Percentiles rank a stretch among this genome's conserved stretches.
Evolutionary conservation across 2,888 invertebrate species (phyloP).

Genomic region (Calephelis perditalis): DNA sequence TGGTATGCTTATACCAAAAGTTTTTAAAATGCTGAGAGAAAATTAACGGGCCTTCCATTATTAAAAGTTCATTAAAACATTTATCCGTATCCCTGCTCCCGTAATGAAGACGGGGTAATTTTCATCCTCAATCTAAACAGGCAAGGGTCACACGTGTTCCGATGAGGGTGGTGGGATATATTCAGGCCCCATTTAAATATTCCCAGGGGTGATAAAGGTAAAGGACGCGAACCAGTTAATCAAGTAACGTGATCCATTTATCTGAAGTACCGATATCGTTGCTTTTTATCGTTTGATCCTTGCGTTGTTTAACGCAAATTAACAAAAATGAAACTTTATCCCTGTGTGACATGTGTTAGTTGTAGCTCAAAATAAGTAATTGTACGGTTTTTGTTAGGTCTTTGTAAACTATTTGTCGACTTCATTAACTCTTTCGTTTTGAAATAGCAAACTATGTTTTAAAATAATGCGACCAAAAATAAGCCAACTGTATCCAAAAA

Average conservation of each 20-base stretch:
- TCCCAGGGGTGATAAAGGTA: slow-evolving; percentile 73
- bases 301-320: slow-evolving; percentile 23
- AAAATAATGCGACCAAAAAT: too few relatives aligned
- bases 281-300: slow-evolving; percentile 68
- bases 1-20: too few relatives aligned
- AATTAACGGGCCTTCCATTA: too few relatives aligned
- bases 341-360: too few relatives aligned
- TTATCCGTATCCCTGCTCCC: slow-evolving; percentile 26
- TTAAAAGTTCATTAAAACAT: slow-evolving; percentile 13
- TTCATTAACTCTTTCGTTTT: too few relatives aligned
- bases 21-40: too few relatives aligned
- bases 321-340: slow-evolving; percentile 5
- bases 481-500: too few relatives aligned
- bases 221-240: slow-evolving; percentile 74
- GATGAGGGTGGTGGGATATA: slow-evolving; percentile 70
- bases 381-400: too few relatives aligned
- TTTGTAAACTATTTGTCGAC: too few relatives aligned
- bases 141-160: slow-evolving; percentile 52
- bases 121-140: slow-evolving; percentile 62
- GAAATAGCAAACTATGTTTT: too few relatives aligned
- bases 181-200: slow-evolving; percentile 75
- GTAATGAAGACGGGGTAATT: slow-evolving; percentile 65
- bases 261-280: slow-evolving; percentile 72
- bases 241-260: slow-evolving; percentile 78
- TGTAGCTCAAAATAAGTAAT: too few relatives aligned